phyloP scores from a whole-genome alignment of 2,797 vertebrate genomes.

The Coregonus sp. region DNA sequence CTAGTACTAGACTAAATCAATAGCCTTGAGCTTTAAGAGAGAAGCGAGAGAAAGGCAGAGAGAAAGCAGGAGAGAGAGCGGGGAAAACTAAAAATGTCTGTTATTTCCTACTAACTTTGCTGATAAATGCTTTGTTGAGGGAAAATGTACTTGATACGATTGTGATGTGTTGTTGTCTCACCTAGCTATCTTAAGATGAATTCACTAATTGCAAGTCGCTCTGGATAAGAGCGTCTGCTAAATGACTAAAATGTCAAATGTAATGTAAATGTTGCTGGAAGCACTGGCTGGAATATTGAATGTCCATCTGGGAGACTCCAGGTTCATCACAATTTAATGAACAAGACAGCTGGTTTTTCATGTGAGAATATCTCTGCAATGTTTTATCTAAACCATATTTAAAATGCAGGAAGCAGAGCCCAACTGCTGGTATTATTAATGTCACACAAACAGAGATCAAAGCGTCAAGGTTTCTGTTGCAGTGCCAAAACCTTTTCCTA shows the following conservation, averaged over 20 bases:
- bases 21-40: constrained; percentile 9
- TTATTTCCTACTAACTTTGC: neutral
- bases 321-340: constrained; percentile 45
- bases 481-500: constrained; percentile 27
- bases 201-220: too few relatives aligned
- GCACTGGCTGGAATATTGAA: neutral
- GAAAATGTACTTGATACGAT: too few relatives aligned
- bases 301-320: constrained; percentile 24
- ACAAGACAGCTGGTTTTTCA: constrained; percentile 38
- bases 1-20: constrained; percentile 42
- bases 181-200: too few relatives aligned
- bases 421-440: constrained; percentile 49
- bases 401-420: constrained; percentile 38
- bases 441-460: constrained; percentile 46
- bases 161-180: too few relatives aligned
- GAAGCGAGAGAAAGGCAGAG: neutral
- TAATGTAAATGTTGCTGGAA: constrained; percentile 4
- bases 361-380: constrained; percentile 23
- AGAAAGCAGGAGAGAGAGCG: neutral
- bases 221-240: too few relatives aligned
- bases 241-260: too few relatives aligned
- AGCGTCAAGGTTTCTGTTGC: constrained; percentile 21
- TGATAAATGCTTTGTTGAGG: too few relatives aligned
- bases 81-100: neutral
- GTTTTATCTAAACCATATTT: constrained; percentile 38